A percentile compares a stretch with the other conserved stretches of the same genome.
Conservation (phyloP, 2,888 invertebrate species). For the Ctena decussata region DNA sequence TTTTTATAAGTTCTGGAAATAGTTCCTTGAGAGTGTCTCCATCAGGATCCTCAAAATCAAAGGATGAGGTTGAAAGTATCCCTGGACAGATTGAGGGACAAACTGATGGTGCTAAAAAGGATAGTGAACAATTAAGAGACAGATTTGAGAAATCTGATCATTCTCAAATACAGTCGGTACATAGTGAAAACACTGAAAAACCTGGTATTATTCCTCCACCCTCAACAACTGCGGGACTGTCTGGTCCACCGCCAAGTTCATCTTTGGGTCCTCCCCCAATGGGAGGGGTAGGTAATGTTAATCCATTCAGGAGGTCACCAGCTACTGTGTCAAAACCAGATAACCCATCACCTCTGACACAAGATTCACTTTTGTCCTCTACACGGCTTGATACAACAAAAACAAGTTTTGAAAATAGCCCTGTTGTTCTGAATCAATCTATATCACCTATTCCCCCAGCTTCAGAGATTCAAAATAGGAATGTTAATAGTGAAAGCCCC, state of each 20-base stretch:
- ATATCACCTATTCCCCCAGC: constrained; percentile 57
- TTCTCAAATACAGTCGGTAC: background rate
- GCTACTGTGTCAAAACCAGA: constrained; percentile 6
- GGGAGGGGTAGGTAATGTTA: constrained; percentile 31
- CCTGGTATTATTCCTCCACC: background rate
- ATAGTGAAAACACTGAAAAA: background rate
- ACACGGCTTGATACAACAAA: constrained; percentile 57
- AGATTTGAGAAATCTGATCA: background rate
- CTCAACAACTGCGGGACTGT: background rate
- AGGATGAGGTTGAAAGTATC: constrained; percentile 3
- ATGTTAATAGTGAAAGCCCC: constrained; percentile 14
- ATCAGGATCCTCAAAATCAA: constrained; percentile 34
- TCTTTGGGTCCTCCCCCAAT: constrained; percentile 30
- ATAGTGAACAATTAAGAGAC: background rate
- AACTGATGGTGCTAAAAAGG: background rate
- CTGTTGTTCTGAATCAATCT: constrained; percentile 55
- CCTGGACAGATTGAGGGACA: background rate
- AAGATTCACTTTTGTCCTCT: constrained; percentile 50
- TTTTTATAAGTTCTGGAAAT: constrained; percentile 71
- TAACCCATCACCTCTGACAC: constrained; percentile 3
- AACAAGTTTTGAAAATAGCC: constrained; percentile 53
- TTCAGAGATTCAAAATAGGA: constrained; percentile 16
- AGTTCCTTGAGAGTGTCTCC: constrained; percentile 68
- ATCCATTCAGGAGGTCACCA: constrained; percentile 68
- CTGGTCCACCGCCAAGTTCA: constrained; percentile 42